Conservation (phyloP, 1,140 invertebrate genomes). For the Araneus ventricosus region DNA sequence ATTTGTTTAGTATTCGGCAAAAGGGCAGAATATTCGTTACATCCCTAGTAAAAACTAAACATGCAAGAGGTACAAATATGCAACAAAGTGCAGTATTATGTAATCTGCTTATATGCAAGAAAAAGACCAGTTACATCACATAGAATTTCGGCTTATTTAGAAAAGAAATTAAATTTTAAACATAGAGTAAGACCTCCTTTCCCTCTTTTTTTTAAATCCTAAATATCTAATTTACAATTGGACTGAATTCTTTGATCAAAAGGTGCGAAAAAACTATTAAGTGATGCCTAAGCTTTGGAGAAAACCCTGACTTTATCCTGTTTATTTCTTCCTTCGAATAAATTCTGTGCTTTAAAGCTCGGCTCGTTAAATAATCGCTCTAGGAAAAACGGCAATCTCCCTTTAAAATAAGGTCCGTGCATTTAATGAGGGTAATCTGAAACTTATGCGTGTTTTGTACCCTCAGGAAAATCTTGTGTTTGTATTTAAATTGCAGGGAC, state of each 20-base stretch:
- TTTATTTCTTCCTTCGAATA: neutral
- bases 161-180: no score
- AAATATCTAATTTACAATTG: neutral
- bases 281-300: neutral
- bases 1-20: no score
- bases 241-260: neutral
- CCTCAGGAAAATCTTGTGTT: neutral
- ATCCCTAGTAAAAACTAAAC: no score
- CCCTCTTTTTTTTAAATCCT: neutral
- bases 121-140: no score
- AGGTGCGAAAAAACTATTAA: neutral
- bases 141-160: no score
- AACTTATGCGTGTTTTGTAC: neutral
- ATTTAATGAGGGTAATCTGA: conserved; percentile 18
- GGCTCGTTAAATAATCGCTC: neutral
- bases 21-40: no score
- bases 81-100: no score
- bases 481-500: neutral
- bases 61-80: no score
- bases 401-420: neutral
- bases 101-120: no score
- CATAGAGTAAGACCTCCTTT: no score
- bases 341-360: neutral
- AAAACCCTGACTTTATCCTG: neutral
- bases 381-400: neutral